A percentile compares a stretch with the other conserved stretches of the same genome.
Conservation (phyloP, 2,888 invertebrate species). For the Pristionchus maxplancki region DNA sequence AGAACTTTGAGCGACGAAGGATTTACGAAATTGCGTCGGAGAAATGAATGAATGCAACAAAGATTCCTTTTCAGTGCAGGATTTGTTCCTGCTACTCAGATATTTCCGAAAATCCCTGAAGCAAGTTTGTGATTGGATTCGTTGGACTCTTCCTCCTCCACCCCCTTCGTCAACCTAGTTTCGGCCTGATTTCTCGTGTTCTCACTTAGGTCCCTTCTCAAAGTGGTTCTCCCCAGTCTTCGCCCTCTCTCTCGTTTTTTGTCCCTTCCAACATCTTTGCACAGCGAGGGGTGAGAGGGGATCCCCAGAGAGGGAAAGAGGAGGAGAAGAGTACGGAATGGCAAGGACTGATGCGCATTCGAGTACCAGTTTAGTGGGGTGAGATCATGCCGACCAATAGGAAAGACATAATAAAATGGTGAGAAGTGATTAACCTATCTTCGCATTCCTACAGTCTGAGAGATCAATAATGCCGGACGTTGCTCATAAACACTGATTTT, state of each 20-base stretch:
- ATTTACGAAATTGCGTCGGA: not conserved
- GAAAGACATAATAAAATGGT: no score
- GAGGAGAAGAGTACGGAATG: not conserved
- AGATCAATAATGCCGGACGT: no score
- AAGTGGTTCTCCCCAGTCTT: conserved; percentile 4
- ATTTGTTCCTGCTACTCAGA: not conserved
- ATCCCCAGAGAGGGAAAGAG: not conserved
- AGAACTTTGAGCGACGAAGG: not conserved
- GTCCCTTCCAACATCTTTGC: conserved; percentile 23
- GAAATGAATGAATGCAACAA: not conserved
- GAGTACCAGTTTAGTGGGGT: not conserved
- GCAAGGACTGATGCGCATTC: not conserved
- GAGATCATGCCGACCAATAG: no score
- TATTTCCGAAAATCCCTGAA: not conserved
- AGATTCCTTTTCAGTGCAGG: not conserved
- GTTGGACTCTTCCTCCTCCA: not conserved
- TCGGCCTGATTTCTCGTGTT: not conserved
- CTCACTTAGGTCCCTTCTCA: not conserved
- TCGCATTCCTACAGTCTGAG: no score
- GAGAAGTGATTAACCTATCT: no score
- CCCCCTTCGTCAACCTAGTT: not conserved
- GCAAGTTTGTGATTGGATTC: not conserved
- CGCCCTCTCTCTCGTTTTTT: conserved; percentile 30
- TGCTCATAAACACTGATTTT: no score
- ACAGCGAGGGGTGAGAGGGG: not conserved